Evolutionary conservation across 2,113 vertebrate species (phyloP).

Genomic region (Triplophysa rosa): DNA sequence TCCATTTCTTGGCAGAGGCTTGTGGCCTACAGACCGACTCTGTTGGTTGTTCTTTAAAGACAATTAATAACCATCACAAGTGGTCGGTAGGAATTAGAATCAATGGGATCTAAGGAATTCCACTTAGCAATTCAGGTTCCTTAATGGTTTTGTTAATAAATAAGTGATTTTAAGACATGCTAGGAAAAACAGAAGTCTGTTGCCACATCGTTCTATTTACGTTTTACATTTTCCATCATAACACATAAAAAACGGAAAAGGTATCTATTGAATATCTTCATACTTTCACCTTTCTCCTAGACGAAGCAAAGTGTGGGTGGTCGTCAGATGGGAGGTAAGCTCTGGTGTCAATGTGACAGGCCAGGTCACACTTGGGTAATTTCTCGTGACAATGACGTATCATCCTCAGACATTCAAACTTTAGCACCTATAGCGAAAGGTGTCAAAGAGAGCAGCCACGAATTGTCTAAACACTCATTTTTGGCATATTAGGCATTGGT

Average conservation of each 20-base stretch:
- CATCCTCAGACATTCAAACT: constrained; percentile 19
- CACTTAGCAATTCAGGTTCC: too few relatives aligned
- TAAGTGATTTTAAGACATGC: too few relatives aligned
- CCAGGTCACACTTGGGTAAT: constrained; percentile 46
- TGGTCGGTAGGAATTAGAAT: too few relatives aligned
- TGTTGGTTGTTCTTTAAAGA: background rate
- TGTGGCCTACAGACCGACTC: background rate
- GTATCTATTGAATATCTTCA: background rate
- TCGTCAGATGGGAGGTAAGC: constrained; percentile 12
- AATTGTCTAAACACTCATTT: constrained; percentile 18
- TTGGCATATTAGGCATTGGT: constrained; percentile 34
- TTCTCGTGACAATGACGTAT: constrained; percentile 25
- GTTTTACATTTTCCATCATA: too few relatives aligned
- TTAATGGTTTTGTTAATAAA: too few relatives aligned
- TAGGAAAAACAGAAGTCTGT: too few relatives aligned
- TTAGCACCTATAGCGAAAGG: constrained; percentile 15
- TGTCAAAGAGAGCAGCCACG: constrained; percentile 6
- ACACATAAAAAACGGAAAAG: too few relatives aligned
- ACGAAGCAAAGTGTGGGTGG: constrained; percentile 22
- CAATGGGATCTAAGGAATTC: too few relatives aligned
- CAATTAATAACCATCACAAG: background rate
- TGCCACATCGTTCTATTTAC: too few relatives aligned
- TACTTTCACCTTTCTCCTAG: background rate
- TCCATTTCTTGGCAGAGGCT: constrained; percentile 1
- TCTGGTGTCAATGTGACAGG: constrained; percentile 22